These are phyloP conservation scores for Nymphalis io DNA, from an alignment of 1,140 invertebrate species.

Conservation along the genomic window DNA sequence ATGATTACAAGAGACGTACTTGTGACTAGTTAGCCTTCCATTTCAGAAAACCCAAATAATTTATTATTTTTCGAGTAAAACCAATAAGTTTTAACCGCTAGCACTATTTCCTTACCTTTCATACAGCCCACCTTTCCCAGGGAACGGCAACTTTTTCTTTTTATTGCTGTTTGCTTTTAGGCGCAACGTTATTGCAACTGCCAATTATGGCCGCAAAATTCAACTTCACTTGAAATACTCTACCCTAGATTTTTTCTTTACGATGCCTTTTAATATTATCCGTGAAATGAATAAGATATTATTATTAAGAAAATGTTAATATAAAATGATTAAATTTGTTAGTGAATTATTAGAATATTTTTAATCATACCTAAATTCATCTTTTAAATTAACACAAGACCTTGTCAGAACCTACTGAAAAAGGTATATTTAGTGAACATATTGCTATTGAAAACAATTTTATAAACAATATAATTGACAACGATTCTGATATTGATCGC, in stretches of 20 bases:
- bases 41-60: too few relatives aligned
- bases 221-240: slow-evolving; percentile 12
- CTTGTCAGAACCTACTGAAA: too few relatives aligned
- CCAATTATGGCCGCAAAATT: slow-evolving; percentile 30
- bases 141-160: slow-evolving; percentile 60
- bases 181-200: slow-evolving; percentile 56
- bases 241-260: slow-evolving; percentile 7
- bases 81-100: slow-evolving; percentile 15
- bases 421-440: too few relatives aligned
- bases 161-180: slow-evolving; percentile 76
- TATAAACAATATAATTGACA: background rate
- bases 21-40: too few relatives aligned
- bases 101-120: slow-evolving; percentile 27
- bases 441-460: too few relatives aligned
- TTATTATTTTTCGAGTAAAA: too few relatives aligned
- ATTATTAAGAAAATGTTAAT: background rate
- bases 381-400: too few relatives aligned
- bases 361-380: too few relatives aligned
- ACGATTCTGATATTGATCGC: background rate
- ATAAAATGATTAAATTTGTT: background rate
- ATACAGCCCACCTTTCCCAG: slow-evolving; percentile 35
- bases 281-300: background rate
- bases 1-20: too few relatives aligned
- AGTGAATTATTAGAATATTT: background rate
- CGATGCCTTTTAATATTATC: background rate